Base-by-base conservation (phyloP, 2,797 vertebrate genomes). In the Danio jaintianensis region DNA sequence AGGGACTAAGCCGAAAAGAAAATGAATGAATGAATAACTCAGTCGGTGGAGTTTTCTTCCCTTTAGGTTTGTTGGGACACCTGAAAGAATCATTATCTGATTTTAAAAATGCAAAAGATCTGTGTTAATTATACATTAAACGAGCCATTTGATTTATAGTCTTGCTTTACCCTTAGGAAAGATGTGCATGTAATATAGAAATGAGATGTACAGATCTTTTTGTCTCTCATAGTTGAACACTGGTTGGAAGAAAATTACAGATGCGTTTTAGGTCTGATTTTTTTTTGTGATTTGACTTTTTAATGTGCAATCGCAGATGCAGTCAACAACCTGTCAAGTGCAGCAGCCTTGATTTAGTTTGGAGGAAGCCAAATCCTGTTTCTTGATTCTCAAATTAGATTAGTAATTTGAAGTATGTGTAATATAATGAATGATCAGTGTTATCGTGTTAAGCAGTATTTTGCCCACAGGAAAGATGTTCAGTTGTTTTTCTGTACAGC, bases 81-180 rank as follows among this genome's bases (percentile, higher is more conserved):
- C 55, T 73, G 9, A 61, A 74, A 29, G 2, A 61, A 45, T 43
- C 4, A 40, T 64, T 20, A 43, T 56, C 40, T 56, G 1, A 11
- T 47, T 15, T 22, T 29, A 22, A 71, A 73, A 5, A n/a, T 48
- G 11, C 13, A 59, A n/a, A 45, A 29, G 40, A 10, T 73, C 55
- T 45, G 5, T 48, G 15, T 62, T 75, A 75, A 75, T 75, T 62
- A 9, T 38, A 38, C 22, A 38, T 75, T 50, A 6, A 75, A 48
- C 38, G 10, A 61, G 45, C 45, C 56, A 38, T 50, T 40, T 62
- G 43, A 75, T 61, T 47, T n/a, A 48, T 62, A 38, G 43, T 48
- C 16, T 40, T 43, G n/a, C 58, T 62, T 38, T 38, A 38, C 22
- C 72, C 56, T 48, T 20, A 62, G 72, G 58, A 50, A 48, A 62